Evolutionary conservation across 2,888 invertebrate species (phyloP), one percentile per base, ranked within the genome.

Genomic region (Hermaeophaga mercurialis): DNA sequence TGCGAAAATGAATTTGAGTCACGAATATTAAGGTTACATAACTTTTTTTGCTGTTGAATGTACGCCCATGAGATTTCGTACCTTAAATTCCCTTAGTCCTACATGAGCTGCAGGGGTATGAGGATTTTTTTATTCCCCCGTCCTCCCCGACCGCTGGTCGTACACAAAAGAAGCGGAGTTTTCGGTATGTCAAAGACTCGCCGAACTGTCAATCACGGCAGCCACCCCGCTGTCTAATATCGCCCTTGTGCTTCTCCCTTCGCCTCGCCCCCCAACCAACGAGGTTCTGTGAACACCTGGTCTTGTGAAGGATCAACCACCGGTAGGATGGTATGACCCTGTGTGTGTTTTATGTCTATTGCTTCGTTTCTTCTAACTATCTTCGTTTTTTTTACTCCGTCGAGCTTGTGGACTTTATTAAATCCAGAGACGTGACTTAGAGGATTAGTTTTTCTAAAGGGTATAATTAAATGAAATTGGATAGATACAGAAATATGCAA

Each of bases 191-290:
- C 58, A 58, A 58, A 58, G 58, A 49, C 48, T 54, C 45, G 58
- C 58, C 58, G 54, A 58, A 54, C 73, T 73, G 75, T 74, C 75
- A 75, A 75, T 75, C 75, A 73, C 65, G 50, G 59, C 41, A 19
- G 72, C 71, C 69, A 68, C 71, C 71, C 72, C 70, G 71, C 72
- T 72, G 73, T 75, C 74, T 75, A 71, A 71, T 69, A 61, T 61
- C 63, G 64, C 67, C 67, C 50, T 43, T 43, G n/a, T n/a, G n/a
- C 34, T 34, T 6, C 31, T n/a, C 41, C 31, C 63, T 67, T 64
- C 66, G 68, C 68, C 68, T 65, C 59, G 54, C 58, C 63, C 61
- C 61, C 60, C 59, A 56, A 61, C 59, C 61, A 18, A 18, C 14
- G 50, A 14, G 28, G 50, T 48, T 17, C 15, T 11, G 7, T 33